Conservation (phyloP, 2,888 invertebrate species). For the Sussaba pulchella region DNA sequence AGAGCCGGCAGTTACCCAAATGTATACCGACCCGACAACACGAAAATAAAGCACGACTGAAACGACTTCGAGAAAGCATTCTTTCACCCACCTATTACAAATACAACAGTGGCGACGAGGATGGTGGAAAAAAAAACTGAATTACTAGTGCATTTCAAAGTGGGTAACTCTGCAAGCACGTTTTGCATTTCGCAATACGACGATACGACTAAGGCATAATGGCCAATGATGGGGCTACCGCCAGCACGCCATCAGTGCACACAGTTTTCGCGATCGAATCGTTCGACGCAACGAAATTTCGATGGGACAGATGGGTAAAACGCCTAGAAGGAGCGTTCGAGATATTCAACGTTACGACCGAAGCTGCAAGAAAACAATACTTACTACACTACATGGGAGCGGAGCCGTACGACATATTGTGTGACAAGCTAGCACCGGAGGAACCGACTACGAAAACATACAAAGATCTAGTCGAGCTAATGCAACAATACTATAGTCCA, state of each 20-base stretch:
- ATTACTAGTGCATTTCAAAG: neutral
- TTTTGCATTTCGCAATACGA: neutral
- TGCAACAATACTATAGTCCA: conserved; percentile 55
- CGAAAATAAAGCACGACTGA: no score
- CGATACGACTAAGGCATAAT: neutral
- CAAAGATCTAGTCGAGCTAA: conserved; percentile 31
- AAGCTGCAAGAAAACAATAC: conserved; percentile 9
- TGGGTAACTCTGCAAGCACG: neutral
- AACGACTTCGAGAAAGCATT: no score
- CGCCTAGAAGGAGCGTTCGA: conserved; percentile 47
- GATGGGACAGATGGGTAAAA: conserved; percentile 58
- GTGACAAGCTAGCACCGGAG: conserved; percentile 47
- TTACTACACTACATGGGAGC: conserved; percentile 50
- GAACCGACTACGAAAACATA: conserved; percentile 40
- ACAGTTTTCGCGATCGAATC: conserved; percentile 9
- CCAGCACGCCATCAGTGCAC: neutral
- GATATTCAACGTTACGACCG: conserved; percentile 35
- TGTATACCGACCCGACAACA: no score
- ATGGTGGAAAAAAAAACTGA: neutral
- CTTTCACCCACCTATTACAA: neutral
- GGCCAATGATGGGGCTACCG: neutral
- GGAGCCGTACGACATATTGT: conserved; percentile 41
- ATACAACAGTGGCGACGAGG: conserved; percentile 19
- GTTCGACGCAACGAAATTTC: conserved; percentile 7
- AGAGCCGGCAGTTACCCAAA: no score